Evolutionary conservation across 2,113 vertebrate species (phyloP).

Genomic region (Dipodomys ordii): DNA sequence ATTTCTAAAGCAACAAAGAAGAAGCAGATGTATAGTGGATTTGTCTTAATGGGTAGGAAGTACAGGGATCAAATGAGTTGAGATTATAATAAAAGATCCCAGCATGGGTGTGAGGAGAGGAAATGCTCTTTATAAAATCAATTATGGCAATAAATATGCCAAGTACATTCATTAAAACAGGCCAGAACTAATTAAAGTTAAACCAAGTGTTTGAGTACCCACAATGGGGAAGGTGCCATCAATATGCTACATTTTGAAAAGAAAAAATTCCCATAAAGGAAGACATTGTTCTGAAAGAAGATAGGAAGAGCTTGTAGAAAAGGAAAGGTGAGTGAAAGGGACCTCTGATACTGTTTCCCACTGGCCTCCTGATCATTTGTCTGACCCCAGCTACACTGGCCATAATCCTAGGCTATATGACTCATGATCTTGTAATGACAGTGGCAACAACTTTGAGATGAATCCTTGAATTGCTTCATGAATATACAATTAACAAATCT

Average conservation of each 20-base stretch:
- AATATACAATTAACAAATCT: not conserved
- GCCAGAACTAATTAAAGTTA: not conserved
- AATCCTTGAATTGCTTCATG: not conserved
- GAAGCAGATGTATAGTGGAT: not conserved
- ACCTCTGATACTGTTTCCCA: not conserved
- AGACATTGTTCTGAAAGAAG: not conserved
- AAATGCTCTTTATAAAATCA: not conserved
- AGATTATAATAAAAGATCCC: not conserved
- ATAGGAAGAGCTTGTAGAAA: not conserved
- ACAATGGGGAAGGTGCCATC: not conserved
- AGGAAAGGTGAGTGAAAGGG: not conserved
- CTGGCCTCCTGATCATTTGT: not conserved
- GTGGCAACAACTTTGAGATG: not conserved
- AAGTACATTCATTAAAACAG: not conserved
- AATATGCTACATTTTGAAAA: not conserved
- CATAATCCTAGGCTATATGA: not conserved
- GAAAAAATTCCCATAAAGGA: not conserved
- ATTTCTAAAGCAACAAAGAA: not conserved
- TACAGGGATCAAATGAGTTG: not conserved
- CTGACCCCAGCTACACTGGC: not conserved
- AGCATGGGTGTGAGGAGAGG: not conserved
- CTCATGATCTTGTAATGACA: not conserved
- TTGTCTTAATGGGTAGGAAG: not conserved
- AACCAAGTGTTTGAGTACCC: not conserved
- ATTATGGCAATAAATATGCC: not conserved